Conservation (phyloP, 2,888 invertebrate species). For the Coleophora flavipennella region DNA sequence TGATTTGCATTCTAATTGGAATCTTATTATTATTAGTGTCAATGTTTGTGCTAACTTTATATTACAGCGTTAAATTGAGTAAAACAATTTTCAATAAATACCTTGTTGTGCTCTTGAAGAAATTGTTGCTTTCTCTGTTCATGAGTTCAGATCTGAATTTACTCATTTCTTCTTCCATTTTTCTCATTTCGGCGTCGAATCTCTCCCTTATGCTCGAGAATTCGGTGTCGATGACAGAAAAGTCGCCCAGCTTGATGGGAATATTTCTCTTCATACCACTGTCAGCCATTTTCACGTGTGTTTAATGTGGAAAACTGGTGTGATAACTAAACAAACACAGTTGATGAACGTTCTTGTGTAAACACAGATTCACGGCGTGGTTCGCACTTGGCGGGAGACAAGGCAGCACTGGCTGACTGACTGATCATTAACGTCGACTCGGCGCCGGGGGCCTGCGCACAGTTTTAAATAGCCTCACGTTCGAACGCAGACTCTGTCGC, state of each 20-base stretch:
- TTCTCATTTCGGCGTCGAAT: slow-evolving; percentile 97
- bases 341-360: slow-evolving; percentile 46
- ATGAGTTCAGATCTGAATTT: slow-evolving; percentile 93
- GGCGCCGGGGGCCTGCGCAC: slow-evolving; percentile 71
- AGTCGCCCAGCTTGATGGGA: slow-evolving; percentile 94
- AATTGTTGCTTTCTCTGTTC: slow-evolving; percentile 93
- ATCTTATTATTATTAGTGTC: too few relatives aligned
- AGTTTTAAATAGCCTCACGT: slow-evolving; percentile 72
- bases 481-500: slow-evolving; percentile 53
- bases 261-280: slow-evolving; percentile 89
- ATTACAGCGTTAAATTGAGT: slow-evolving; percentile 3
- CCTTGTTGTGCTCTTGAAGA: slow-evolving; percentile 92
- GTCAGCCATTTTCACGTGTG: slow-evolving; percentile 80
- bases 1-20: too few relatives aligned
- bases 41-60: not conserved
- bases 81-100: slow-evolving; percentile 53
- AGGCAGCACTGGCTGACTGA: slow-evolving; percentile 66
- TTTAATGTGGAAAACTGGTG: slow-evolving; percentile 37
- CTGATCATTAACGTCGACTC: slow-evolving; percentile 69
- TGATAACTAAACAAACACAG: slow-evolving; percentile 70
- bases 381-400: slow-evolving; percentile 59
- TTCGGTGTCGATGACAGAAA: slow-evolving; percentile 96
- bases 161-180: slow-evolving; percentile 99
- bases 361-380: slow-evolving; percentile 58
- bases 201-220: slow-evolving; percentile 96